Conservation (phyloP, 2,113 vertebrate genomes). For the Ifrita kowaldi region DNA sequence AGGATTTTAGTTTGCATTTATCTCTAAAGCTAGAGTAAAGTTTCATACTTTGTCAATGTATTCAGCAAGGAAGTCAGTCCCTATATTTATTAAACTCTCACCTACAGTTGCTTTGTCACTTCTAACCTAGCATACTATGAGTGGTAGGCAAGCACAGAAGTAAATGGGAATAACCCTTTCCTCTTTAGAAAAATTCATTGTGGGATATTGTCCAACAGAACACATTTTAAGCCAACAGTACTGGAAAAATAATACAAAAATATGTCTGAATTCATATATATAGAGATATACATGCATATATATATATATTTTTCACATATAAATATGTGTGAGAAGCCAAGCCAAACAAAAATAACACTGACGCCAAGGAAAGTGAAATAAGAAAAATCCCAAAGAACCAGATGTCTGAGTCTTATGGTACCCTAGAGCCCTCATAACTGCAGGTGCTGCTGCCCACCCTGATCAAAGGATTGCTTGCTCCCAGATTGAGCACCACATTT, state of each 20-base stretch:
- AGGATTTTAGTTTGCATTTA: neutral
- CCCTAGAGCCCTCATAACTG: neutral
- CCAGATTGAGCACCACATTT: fast-evolving
- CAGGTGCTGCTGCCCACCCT: neutral
- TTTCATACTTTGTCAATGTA: neutral
- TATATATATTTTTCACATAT: too few species aligned
- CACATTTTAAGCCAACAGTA: neutral
- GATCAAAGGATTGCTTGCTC: neutral
- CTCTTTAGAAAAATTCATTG: neutral
- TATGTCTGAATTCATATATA: neutral
- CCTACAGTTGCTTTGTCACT: neutral
- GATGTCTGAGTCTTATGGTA: neutral
- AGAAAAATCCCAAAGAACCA: neutral
- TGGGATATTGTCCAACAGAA: neutral
- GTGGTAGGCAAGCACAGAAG: neutral
- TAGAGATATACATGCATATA: fast-evolving
- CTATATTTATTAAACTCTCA: neutral
- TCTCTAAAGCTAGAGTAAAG: neutral
- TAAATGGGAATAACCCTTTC: neutral
- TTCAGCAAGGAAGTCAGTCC: neutral
- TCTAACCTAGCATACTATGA: neutral
- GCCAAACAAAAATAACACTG: neutral
- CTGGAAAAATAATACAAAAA: neutral
- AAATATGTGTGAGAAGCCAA: neutral
- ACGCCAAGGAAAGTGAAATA: neutral